These are phyloP conservation scores for Papilio protenor DNA, from an alignment of 2,888 invertebrate genomes.

Conservation along the genomic window DNA sequence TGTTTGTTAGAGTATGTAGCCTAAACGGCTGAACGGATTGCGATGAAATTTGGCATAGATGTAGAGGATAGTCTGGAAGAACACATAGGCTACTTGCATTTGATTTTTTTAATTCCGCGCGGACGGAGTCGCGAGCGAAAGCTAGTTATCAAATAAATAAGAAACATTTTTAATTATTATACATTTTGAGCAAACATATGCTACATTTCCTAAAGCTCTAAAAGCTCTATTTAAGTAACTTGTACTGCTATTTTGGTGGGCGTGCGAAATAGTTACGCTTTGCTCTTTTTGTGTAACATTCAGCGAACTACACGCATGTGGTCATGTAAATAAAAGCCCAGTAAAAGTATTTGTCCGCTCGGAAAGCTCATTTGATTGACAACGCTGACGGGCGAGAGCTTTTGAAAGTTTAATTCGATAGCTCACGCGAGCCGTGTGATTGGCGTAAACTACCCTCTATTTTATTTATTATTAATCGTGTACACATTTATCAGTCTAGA, in stretches of 20 bases:
- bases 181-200: background rate
- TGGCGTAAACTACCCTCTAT: constrained; percentile 40
- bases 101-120: no score
- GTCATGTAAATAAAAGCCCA: constrained; percentile 39
- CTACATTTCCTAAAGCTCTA: background rate
- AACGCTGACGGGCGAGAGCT: constrained; percentile 48
- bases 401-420: constrained; percentile 52
- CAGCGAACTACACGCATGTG: constrained; percentile 34
- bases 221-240: background rate
- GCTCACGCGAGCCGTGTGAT: constrained; percentile 47
- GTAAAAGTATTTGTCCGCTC: constrained; percentile 40
- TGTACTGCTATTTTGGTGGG: background rate
- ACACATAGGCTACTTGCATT: no score
- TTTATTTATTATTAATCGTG: constrained; percentile 51
- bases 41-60: no score
- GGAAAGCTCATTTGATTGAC: constrained; percentile 47
- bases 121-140: no score
- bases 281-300: constrained; percentile 3
- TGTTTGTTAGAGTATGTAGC: no score
- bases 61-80: no score
- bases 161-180: no score
- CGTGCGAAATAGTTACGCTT: background rate
- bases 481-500: constrained; percentile 37
- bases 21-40: no score
- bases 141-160: no score